These are phyloP conservation scores for Drosophila vallismaia DNA, from an alignment of 2,888 invertebrate genomes.

Conservation along the genomic window DNA sequence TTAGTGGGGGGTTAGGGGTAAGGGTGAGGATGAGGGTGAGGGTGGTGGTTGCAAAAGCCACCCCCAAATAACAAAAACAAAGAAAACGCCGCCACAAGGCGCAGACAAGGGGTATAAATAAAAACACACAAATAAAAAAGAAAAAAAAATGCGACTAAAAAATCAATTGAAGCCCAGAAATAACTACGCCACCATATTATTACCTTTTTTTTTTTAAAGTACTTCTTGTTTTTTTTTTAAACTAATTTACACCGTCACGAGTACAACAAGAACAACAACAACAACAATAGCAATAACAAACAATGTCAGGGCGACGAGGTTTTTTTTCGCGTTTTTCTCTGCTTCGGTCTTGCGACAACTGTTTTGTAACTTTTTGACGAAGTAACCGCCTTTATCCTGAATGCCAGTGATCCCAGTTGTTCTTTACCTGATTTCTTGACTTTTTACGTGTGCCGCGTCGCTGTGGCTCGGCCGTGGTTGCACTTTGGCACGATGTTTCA, in stretches of 20 bases:
- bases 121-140: neutral
- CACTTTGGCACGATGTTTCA: slow-evolving; percentile 22
- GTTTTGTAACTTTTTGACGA: slow-evolving; percentile 26
- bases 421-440: slow-evolving; percentile 12
- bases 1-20: neutral
- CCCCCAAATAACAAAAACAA: slow-evolving; percentile 19
- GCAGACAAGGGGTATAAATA: neutral
- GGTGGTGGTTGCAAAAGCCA: slow-evolving; percentile 21
- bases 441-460: neutral
- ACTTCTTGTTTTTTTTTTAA: slow-evolving; percentile 2
- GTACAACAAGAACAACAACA: slow-evolving; percentile 8
- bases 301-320: slow-evolving; percentile 8
- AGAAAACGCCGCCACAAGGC: slow-evolving; percentile 5
- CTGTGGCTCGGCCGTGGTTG: slow-evolving; percentile 11
- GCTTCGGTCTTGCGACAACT: neutral
- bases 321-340: slow-evolving; percentile 4
- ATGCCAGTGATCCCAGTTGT: neutral
- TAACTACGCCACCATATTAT: neutral
- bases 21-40: slow-evolving; percentile 1
- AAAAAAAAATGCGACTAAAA: slow-evolving; percentile 7
- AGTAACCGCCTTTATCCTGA: slow-evolving; percentile 22
- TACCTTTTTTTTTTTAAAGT: neutral
- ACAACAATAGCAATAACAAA: slow-evolving; percentile 34
- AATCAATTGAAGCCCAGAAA: slow-evolving; percentile 29
- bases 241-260: slow-evolving; percentile 34